Base-by-base conservation (phyloP, 53 echinoderm and acorn worm species). In the Antedon mediterranea region DNA sequence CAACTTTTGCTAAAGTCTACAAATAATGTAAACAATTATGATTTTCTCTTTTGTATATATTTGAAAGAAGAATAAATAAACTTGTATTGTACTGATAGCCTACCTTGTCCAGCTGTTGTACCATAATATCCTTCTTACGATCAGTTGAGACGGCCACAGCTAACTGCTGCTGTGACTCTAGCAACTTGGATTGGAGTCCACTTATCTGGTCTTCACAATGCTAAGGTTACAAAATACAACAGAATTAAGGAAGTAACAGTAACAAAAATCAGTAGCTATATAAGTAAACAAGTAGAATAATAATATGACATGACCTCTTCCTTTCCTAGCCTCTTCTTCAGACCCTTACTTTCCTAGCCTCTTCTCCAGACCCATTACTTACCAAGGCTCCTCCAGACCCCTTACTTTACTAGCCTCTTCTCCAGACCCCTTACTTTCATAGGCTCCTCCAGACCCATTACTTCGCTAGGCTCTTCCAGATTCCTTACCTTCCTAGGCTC, bases 81-180 rank as follows among this genome's bases (percentile, higher is more conserved):
- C 29, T 28, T 30, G 0, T 15, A 79, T 31, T 26, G 71, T 32
- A 42, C 4, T 9, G 4, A 0, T 9, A 20, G 28, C 31, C 0
- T 71, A 90, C 95, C 95, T 91, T 94, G 43, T 94, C 95, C 18
- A 94, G 80, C 76, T 94, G 95, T 71, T 88, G 89, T 73, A 94
- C 91, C 95, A 94, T 91, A 70, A 83, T 79, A 80, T 94, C 95
- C 76, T 94, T 94, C 89, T 94, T 94, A 72, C 87, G 82, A 42
- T 91, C 85, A 0, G 91, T 91, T 43, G 95, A 84, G 43, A 91
- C 81, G 28, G 91, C 95, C 14, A 94, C 89, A 0, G 95, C 95
- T 37, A 94, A 72, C 29, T 91, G 91, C 28, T 94, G 95, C 32
- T 94, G 95, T 3, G 79, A 85, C 75, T 94, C 95, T 0, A 94